Conservation (phyloP, 2,797 vertebrate genomes). For the Acanthornis magna region DNA sequence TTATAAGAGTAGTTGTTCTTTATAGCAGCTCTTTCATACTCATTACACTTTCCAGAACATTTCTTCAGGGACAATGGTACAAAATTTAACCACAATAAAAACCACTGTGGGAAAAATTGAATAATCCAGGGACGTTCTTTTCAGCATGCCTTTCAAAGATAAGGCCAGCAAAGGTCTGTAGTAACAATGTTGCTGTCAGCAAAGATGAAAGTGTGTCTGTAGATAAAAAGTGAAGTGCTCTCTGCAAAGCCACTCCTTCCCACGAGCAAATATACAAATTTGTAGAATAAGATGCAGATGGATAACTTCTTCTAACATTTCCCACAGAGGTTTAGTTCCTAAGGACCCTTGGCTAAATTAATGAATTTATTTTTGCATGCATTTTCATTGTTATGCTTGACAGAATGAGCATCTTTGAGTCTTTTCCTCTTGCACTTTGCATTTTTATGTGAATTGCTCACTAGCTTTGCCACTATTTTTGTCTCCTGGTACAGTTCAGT, state of each 20-base stretch:
- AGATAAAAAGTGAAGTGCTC: not conserved
- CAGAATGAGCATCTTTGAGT: not conserved
- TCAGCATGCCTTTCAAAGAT: not conserved
- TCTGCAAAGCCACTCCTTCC: not conserved
- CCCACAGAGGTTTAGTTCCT: not conserved
- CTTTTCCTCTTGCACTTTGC: not conserved
- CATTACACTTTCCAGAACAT: not conserved
- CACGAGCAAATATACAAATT: not conserved
- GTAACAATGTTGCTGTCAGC: not conserved
- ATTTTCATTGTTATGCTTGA: not conserved
- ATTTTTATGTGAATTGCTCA: not conserved
- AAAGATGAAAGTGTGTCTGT: not conserved
- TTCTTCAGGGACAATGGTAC: not conserved
- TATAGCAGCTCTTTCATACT: not conserved
- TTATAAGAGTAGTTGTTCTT: not conserved
- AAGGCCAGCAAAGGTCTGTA: not conserved
- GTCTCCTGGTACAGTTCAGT: not conserved
- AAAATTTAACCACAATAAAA: not conserved
- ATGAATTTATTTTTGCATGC: not conserved
- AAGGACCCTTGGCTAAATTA: not conserved
- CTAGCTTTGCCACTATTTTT: not conserved
- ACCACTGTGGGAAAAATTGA: not conserved
- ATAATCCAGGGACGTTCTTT: not conserved
- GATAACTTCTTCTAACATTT: not conserved
- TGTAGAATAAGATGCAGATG: not conserved